Evolutionary conservation across 2,113 vertebrate species (phyloP), one percentile per base, ranked within the genome.

Genomic region (Cygnus buccinator): DNA sequence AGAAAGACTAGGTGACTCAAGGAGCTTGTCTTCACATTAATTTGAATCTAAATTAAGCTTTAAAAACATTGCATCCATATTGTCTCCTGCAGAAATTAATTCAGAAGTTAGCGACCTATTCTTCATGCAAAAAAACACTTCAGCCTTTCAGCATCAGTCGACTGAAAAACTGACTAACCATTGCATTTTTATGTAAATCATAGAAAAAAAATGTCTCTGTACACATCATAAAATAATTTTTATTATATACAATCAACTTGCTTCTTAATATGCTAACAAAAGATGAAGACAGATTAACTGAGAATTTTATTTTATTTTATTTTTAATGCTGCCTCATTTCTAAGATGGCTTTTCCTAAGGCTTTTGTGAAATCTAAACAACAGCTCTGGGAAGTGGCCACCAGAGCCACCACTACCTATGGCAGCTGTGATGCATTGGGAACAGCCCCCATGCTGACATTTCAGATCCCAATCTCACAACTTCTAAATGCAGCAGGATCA

Each of bases 1-100:
- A 97, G 97, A 95, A 98, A 94, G 96, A 93, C 87, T 95, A 96
- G 97, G 97, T 97, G 97, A 96, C 94, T 96, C 90, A 79, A 95
- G 93, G 87, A 97, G 93, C 93, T 89, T 61, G 89, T 79, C 87
- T 91, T 95, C 39, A 62, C 94, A 78, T 96, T 98, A 95, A 94
- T 97, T 93, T 75, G 94, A 86, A 96, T 96, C 90, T 91, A 93
- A 91, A 87, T 78, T 66, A 94, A 96, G 88, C 91, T 83, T 96
- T 93, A 92, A 95, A 97, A 97, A 95, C 74, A 82, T 70, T 22
- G 84, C 28, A 83, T 90, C 94, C 58, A 46, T 92, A 72, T 86
- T 79, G 87, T 89, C 92, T 91, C 71, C 87, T 70, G 48, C 44
- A 37, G 84, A 94, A 94, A 97, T 93, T 67, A 94, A 96, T 95